Evolutionary conservation across 1,140 invertebrate genomes (phyloP).

Genomic region (Drosophila pachea): DNA sequence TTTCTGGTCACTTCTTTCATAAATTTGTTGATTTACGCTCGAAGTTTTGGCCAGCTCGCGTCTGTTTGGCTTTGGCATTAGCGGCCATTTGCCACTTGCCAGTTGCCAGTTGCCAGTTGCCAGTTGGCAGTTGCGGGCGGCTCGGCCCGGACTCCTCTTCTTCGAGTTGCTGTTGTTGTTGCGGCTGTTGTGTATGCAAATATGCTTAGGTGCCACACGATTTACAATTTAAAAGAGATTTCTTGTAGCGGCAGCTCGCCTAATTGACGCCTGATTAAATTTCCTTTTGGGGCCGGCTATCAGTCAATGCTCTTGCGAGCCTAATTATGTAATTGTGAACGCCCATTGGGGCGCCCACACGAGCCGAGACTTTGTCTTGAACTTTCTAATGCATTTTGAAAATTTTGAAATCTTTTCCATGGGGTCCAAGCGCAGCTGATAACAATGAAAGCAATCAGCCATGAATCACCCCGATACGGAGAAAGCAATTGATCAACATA

Average conservation of each 20-base stretch:
- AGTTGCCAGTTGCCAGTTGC: too few relatives aligned
- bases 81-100: conserved; percentile 44
- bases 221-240: conserved; percentile 28
- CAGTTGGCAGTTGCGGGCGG: conserved; percentile 32
- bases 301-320: conserved; percentile 28
- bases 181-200: conserved; percentile 47
- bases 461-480: conserved; percentile 20
- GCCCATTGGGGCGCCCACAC: conserved; percentile 27
- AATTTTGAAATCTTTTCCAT: conserved; percentile 61
- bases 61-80: conserved; percentile 59
- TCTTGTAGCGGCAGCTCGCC: conserved; percentile 9
- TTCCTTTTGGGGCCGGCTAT: conserved; percentile 16
- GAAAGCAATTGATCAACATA: conserved; percentile 11
- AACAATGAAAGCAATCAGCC: conserved; percentile 38
- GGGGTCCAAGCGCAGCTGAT: conserved; percentile 44
- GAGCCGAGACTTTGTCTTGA: conserved; percentile 11
- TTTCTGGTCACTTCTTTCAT: conserved; percentile 69
- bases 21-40: conserved; percentile 51
- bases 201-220: conserved; percentile 40
- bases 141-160: conserved; percentile 7
- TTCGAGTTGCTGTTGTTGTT: conserved; percentile 20
- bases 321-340: conserved; percentile 67
- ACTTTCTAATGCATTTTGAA: conserved; percentile 70
- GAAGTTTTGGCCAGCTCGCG: conserved; percentile 19
- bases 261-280: conserved; percentile 25